Conservation (phyloP, 2,113 vertebrate species). For the Rattus norvegicus region DNA sequence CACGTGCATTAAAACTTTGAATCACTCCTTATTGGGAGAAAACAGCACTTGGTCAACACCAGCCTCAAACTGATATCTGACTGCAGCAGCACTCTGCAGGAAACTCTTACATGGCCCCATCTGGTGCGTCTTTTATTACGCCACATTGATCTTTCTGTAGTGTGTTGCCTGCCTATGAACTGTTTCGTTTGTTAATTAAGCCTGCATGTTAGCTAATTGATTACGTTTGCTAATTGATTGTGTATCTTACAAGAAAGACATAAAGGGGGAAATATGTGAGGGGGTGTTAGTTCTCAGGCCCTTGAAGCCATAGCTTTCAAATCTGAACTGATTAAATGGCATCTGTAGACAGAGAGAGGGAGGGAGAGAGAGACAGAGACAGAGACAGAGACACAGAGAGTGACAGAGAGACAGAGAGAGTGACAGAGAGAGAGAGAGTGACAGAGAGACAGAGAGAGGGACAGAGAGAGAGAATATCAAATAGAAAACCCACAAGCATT, state of each 20-base stretch:
- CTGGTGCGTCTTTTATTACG: slow-evolving; percentile 70
- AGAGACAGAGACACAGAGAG: too few species aligned
- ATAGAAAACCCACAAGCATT: not conserved
- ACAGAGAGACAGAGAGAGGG: too few species aligned
- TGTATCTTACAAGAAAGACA: slow-evolving; percentile 78
- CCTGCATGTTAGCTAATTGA: slow-evolving; percentile 44
- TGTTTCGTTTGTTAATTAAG: slow-evolving; percentile 78
- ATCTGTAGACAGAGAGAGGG: slow-evolving; percentile 65
- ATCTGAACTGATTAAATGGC: slow-evolving; percentile 82
- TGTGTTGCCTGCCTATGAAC: slow-evolving; percentile 75
- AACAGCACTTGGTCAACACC: not conserved
- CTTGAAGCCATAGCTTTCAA: slow-evolving; percentile 86
- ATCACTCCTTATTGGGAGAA: not conserved
- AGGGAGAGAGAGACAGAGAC: not conserved
- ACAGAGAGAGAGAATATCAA: not conserved
- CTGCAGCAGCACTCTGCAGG: not conserved
- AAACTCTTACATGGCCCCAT: slow-evolving; percentile 68
- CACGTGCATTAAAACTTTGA: not conserved
- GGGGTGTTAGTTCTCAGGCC: slow-evolving; percentile 78
- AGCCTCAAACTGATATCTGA: slow-evolving; percentile 3
- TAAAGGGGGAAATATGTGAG: slow-evolving; percentile 74
- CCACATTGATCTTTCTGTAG: slow-evolving; percentile 74
- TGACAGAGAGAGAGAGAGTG: not conserved
- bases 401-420: accelerated
- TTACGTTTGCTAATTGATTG: slow-evolving; percentile 81